phyloP scores from a whole-genome alignment of 2,888 invertebrate species.

The Epirrhoe tristata region DNA sequence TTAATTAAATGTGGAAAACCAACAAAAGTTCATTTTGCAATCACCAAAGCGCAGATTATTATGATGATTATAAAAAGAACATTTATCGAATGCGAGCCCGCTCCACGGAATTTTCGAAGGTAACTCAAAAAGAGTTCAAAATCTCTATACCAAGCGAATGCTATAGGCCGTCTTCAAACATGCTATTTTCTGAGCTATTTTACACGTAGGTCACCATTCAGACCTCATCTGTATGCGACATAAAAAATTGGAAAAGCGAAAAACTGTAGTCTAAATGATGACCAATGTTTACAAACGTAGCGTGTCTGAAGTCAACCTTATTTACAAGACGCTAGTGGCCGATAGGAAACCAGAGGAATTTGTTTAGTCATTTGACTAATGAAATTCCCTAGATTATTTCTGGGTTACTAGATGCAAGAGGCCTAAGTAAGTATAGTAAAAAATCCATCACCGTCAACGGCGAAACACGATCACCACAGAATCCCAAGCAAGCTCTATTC shows the following conservation, averaged over 20 bases:
- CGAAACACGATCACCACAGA: slow-evolving; percentile 62
- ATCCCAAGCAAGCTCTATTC: slow-evolving; percentile 78
- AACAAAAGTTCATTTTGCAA: slow-evolving; percentile 42
- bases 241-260: not conserved
- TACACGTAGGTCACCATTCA: not conserved
- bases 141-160: slow-evolving; percentile 40
- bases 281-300: not conserved
- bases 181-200: not conserved
- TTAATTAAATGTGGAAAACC: slow-evolving; percentile 37
- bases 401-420: slow-evolving; percentile 17
- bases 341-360: not conserved
- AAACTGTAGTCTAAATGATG: not conserved
- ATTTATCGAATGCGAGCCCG: slow-evolving; percentile 36
- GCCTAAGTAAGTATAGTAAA: slow-evolving; percentile 44
- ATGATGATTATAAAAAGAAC: slow-evolving; percentile 29
- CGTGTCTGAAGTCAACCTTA: not conserved
- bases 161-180: slow-evolving; percentile 1
- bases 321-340: slow-evolving; percentile 1
- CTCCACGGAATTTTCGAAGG: slow-evolving; percentile 24
- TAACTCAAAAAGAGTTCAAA: slow-evolving; percentile 33
- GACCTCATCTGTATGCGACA: not conserved
- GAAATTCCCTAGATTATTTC: not conserved
- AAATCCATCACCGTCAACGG: slow-evolving; percentile 70
- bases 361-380: not conserved
- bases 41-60: slow-evolving; percentile 29